phyloP scores from a whole-genome alignment of 2,888 invertebrate genomes.

The Rambutsinella grinnellia region DNA sequence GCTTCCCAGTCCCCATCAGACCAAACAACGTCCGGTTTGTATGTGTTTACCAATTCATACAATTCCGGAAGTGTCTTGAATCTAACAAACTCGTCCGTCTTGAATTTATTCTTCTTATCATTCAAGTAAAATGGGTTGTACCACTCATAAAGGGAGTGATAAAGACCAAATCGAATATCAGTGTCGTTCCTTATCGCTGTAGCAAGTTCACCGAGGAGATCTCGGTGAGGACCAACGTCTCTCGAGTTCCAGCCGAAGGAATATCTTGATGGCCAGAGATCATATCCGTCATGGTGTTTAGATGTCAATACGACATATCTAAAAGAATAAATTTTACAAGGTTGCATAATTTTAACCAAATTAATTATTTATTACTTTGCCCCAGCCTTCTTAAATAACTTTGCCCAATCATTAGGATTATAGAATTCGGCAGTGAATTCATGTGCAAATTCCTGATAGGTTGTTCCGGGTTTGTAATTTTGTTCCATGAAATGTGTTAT shows the following conservation, averaged over 20 bases:
- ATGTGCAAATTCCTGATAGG: constrained; percentile 85
- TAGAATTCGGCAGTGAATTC: constrained; percentile 92
- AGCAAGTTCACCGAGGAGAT: constrained; percentile 76
- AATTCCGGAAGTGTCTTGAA: constrained; percentile 39
- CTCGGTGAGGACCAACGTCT: constrained; percentile 82
- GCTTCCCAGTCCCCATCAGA: constrained; percentile 68
- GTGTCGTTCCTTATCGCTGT: constrained; percentile 66
- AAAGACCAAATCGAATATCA: constrained; percentile 67
- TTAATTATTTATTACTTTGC: constrained; percentile 78
- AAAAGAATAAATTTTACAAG: neutral
- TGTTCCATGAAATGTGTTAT: constrained; percentile 85
- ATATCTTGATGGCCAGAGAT: constrained; percentile 85
- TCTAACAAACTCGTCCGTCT: constrained; percentile 66
- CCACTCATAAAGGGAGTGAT: constrained; percentile 70
- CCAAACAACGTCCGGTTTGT: constrained; percentile 69
- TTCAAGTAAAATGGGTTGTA: constrained; percentile 69
- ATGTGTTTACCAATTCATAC: constrained; percentile 59
- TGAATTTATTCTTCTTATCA: constrained; percentile 68
- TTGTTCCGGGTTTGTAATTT: constrained; percentile 86
- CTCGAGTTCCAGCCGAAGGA: constrained; percentile 88
- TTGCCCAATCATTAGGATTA: constrained; percentile 85
- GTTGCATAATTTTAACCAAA: neutral
- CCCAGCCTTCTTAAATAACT: constrained; percentile 84
- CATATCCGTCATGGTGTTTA: constrained; percentile 90
- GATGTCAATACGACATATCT: constrained; percentile 80